A percentile compares a stretch with the other conserved stretches of the same genome.
phyloP scores from a whole-genome alignment of 2,113 vertebrate species.

The Lophochroa leadbeateri region DNA sequence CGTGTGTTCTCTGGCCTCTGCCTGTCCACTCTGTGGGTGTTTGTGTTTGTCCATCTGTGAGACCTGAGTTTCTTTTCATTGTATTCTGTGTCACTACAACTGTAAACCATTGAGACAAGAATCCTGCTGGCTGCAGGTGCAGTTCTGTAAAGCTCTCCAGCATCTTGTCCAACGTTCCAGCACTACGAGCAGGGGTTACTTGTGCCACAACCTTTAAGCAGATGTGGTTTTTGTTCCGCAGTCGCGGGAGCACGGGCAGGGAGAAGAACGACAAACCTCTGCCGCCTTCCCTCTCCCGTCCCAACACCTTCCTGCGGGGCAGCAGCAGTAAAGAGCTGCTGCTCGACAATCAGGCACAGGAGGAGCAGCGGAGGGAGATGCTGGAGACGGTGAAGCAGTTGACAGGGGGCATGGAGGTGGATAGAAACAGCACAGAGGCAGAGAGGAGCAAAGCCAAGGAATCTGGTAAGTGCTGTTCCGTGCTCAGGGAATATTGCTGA shows the following conservation, averaged over 20 bases:
- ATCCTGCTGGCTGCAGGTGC: neutral
- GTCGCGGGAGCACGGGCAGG: conserved; percentile 81
- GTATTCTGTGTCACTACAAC: neutral
- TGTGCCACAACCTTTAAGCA: fast-evolving
- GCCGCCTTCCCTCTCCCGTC: conserved; percentile 72
- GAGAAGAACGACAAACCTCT: conserved; percentile 90
- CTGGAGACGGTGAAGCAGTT: conserved; percentile 82
- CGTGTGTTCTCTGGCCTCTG: neutral
- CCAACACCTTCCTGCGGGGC: conserved; percentile 78
- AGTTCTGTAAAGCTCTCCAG: fast-evolving
- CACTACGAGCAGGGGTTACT: fast-evolving
- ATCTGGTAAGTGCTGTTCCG: conserved; percentile 68
- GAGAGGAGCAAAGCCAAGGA: conserved; percentile 81
- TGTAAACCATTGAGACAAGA: fast-evolving
- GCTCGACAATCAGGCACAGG: conserved; percentile 80
- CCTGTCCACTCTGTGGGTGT: neutral
- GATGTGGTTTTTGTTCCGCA: neutral
- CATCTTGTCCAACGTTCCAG: fast-evolving
- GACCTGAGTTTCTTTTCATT: neutral
- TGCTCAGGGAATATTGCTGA: neutral
- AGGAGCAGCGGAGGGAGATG: conserved; percentile 83
- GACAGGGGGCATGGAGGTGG: conserved; percentile 78
- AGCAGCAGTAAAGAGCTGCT: conserved; percentile 88
- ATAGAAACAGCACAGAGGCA: conserved; percentile 69
- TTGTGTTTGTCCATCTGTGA: neutral